phyloP scores from a whole-genome alignment of 2,888 invertebrate genomes.

The Drosophila helvetica region DNA sequence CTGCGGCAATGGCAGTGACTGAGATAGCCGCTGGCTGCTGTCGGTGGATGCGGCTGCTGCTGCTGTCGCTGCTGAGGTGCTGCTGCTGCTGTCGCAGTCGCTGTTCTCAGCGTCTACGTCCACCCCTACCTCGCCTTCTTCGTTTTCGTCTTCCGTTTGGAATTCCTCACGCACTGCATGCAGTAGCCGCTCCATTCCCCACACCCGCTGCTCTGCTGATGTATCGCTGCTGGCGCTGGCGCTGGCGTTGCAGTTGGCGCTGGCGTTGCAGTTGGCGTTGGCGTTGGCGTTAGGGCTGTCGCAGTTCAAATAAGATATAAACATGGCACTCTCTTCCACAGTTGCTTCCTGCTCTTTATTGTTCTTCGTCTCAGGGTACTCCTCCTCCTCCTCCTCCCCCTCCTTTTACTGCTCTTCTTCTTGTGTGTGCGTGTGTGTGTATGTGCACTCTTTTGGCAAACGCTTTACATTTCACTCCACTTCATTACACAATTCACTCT shows the following conservation, averaged over 20 bases:
- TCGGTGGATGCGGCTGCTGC: conserved; percentile 31
- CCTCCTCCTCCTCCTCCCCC: too few species aligned
- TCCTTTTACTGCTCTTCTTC: conserved; percentile 2
- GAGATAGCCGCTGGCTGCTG: conserved; percentile 42
- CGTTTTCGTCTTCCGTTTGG: conserved; percentile 67
- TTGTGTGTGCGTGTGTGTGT: neutral
- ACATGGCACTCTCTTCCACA: conserved; percentile 57
- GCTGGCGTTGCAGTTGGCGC: conserved; percentile 16
- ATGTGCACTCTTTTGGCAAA: neutral
- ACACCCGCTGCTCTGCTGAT: conserved; percentile 34
- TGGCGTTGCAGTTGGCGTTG: conserved; percentile 23
- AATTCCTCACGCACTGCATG: conserved; percentile 77
- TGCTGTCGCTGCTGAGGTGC: conserved; percentile 24
- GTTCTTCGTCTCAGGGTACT: conserved; percentile 11
- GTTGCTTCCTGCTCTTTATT: conserved; percentile 3
- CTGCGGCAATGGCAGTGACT: conserved; percentile 21
- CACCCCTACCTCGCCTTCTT: conserved; percentile 21
- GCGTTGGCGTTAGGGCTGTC: conserved; percentile 41
- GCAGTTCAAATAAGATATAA: conserved; percentile 77
- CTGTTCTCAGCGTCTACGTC: neutral
- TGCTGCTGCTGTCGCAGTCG: conserved; percentile 7
- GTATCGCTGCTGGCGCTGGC: conserved; percentile 21
- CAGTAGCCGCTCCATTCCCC: conserved; percentile 76
- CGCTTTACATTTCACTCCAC: conserved; percentile 47
- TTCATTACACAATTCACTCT: conserved; percentile 50